A percentile compares a stretch with the other conserved stretches of the same genome.
phyloP scores from a whole-genome alignment of 2,797 vertebrate genomes.

The Monodelphis domestica region DNA sequence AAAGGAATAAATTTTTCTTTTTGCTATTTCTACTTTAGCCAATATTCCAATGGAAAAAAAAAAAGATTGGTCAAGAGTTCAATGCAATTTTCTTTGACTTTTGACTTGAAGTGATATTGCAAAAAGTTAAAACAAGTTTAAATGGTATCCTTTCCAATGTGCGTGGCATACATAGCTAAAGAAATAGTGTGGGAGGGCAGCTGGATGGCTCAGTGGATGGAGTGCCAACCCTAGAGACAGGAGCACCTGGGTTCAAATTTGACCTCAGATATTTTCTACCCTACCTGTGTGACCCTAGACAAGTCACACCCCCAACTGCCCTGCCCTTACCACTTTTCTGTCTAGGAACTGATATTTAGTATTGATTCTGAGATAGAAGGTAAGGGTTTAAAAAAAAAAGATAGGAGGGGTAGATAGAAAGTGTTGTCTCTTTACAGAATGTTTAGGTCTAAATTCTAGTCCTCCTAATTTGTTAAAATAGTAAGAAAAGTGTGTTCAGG shows the following conservation, averaged over 20 bases:
- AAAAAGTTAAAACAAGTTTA: constrained; percentile 48
- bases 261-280: too few species aligned
- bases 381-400: too few species aligned
- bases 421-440: background rate
- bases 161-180: background rate
- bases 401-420: background rate
- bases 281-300: too few species aligned
- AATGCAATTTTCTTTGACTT: constrained; percentile 68
- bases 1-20: constrained; percentile 72
- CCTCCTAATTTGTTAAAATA: background rate
- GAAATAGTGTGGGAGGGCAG: background rate
- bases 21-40: constrained; percentile 64
- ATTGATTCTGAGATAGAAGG: too few species aligned
- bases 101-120: constrained; percentile 56
- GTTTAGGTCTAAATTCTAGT: background rate
- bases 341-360: too few species aligned
- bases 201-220: too few species aligned
- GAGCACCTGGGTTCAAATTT: too few species aligned
- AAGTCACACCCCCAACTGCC: too few species aligned
- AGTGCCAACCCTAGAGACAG: too few species aligned
- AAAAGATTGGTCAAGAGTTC: constrained; percentile 66
- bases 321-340: too few species aligned
- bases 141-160: constrained; percentile 8
- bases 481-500: background rate
- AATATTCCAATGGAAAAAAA: constrained; percentile 69